These are phyloP conservation scores for Eupithecia tripunctaria DNA, from an alignment of 2,888 invertebrate species.

Conservation along the genomic window DNA sequence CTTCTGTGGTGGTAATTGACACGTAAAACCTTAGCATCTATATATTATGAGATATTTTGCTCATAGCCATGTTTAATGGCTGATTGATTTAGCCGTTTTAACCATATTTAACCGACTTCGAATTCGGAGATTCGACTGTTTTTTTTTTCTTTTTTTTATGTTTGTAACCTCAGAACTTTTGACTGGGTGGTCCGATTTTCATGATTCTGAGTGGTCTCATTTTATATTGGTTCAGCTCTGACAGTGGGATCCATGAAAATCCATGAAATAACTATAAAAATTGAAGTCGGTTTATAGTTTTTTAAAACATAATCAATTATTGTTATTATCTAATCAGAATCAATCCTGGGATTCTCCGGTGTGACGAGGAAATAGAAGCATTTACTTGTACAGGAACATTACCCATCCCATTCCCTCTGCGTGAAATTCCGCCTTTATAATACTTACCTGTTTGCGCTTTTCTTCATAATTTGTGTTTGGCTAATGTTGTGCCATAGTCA, in stretches of 20 bases:
- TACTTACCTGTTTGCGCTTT: slow-evolving; percentile 74
- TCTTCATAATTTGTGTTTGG: slow-evolving; percentile 78
- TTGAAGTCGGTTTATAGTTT: too few species aligned
- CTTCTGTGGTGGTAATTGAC: slow-evolving; percentile 41
- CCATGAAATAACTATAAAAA: too few species aligned
- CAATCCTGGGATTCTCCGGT: not conserved
- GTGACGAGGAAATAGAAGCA: not conserved
- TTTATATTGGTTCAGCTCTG: too few species aligned
- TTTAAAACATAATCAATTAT: too few species aligned
- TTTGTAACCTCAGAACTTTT: too few species aligned
- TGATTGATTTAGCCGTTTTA: not conserved
- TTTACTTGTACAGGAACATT: slow-evolving; percentile 10
- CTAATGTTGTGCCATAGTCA: slow-evolving; percentile 77
- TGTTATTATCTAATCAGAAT: not conserved
- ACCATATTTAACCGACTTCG: too few species aligned
- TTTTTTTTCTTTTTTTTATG: too few species aligned
- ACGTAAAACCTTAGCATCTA: slow-evolving; percentile 18
- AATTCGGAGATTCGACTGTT: too few species aligned
- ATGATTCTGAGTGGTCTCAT: too few species aligned
- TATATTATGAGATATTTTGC: slow-evolving; percentile 3
- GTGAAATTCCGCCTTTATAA: slow-evolving; percentile 59
- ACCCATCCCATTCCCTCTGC: slow-evolving; percentile 49
- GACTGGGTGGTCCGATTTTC: too few species aligned
- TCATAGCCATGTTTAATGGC: not conserved
- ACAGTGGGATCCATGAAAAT: too few species aligned